Conservation (phyloP, 2,888 invertebrate species). For the Apotomis betuletana region DNA sequence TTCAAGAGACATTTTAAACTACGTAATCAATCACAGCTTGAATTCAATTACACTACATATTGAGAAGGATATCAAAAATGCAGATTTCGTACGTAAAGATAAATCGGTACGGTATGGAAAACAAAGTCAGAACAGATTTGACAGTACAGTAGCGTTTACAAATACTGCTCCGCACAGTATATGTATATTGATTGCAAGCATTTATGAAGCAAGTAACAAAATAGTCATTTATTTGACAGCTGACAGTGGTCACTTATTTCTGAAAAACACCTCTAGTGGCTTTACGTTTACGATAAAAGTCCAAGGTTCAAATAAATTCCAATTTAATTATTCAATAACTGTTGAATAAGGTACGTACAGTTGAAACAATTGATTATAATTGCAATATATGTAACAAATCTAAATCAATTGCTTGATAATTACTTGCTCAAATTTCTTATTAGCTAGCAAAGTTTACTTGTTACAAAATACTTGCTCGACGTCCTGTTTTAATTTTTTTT, state of each 20-base stretch:
- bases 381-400: conserved; percentile 8
- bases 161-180: not conserved
- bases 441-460: not conserved
- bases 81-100: conserved; percentile 13
- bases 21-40: conserved; percentile 28
- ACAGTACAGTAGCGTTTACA: not conserved
- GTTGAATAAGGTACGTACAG: conserved; percentile 13
- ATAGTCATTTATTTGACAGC: conserved; percentile 1
- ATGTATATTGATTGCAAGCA: not conserved
- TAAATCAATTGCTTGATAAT: conserved; percentile 14
- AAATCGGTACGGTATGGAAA: conserved; percentile 1
- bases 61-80: conserved; percentile 26
- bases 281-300: conserved; percentile 9
- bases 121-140: not conserved
- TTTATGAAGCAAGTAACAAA: conserved; percentile 1
- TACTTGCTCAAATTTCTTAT: not conserved
- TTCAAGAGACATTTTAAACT: conserved; percentile 88
- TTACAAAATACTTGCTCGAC: not conserved
- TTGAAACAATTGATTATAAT: not conserved
- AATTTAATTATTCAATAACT: conserved; percentile 21
- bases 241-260: not conserved
- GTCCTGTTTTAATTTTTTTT: conserved; percentile 25
- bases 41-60: conserved; percentile 39
- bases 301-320: conserved; percentile 25
- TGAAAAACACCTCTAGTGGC: conserved; percentile 6